phyloP scores from a whole-genome alignment of 2,113 vertebrate species.

The Ceyx melanurus region DNA sequence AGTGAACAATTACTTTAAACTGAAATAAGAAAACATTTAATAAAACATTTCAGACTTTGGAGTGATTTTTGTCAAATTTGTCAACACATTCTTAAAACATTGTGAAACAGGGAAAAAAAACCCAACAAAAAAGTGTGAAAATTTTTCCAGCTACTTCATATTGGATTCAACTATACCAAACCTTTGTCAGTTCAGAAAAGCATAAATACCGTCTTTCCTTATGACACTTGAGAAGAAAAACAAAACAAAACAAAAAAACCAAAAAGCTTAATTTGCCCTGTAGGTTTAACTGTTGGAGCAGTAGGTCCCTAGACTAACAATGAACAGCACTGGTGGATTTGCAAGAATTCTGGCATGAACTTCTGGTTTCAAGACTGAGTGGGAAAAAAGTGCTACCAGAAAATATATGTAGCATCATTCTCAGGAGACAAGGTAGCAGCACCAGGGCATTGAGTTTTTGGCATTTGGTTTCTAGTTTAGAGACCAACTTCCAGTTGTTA shows the following conservation, averaged over 20 bases:
- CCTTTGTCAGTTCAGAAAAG: constrained; percentile 8
- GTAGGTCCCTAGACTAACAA: neutral
- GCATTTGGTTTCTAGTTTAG: neutral
- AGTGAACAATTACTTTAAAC: neutral
- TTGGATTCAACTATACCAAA: neutral
- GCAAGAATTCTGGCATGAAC: neutral
- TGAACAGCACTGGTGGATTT: neutral
- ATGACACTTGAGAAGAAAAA: neutral
- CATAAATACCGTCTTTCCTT: neutral
- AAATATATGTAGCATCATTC: neutral
- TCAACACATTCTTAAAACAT: constrained; percentile 35
- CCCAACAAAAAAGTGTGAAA: neutral
- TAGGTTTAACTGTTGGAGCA: neutral
- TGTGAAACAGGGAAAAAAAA: constrained; percentile 19
- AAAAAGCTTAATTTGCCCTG: neutral
- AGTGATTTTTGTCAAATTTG: constrained; percentile 56
- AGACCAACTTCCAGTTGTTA: neutral
- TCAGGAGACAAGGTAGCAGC: neutral
- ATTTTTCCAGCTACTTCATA: constrained; percentile 2
- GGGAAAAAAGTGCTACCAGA: neutral
- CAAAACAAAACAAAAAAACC: neutral
- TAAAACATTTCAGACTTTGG: constrained; percentile 21
- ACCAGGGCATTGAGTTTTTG: neutral
- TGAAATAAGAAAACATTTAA: constrained; percentile 36
- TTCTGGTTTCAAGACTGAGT: neutral